Evolutionary conservation across 1,140 invertebrate genomes (phyloP).

Genomic region (Monochamus saltuarius): DNA sequence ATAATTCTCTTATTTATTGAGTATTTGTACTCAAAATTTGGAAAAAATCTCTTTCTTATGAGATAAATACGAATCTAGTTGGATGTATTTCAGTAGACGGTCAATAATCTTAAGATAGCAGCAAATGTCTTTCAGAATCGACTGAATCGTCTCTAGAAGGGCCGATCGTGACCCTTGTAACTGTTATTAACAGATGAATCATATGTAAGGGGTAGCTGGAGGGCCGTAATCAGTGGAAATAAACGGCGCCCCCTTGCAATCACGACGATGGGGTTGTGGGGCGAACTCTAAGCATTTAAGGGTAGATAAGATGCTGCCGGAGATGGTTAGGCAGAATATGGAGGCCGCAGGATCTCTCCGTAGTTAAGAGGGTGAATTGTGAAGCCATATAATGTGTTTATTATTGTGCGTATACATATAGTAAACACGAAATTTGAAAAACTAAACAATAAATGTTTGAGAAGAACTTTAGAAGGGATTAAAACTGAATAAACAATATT

Average conservation of each 20-base stretch:
- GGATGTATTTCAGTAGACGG: too few species aligned
- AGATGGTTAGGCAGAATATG: constrained; percentile 12
- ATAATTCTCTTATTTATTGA: too few species aligned
- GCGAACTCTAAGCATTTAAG: constrained; percentile 9
- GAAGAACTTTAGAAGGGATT: not conserved
- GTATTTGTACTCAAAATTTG: too few species aligned
- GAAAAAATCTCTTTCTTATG: too few species aligned
- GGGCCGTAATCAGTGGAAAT: constrained; percentile 26
- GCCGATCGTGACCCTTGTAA: constrained; percentile 13
- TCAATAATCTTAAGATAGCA: too few species aligned
- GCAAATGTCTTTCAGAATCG: not conserved
- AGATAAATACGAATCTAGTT: too few species aligned
- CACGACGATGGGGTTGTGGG: constrained; percentile 16
- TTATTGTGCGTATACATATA: too few species aligned
- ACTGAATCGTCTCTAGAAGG: not conserved
- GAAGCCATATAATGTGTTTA: too few species aligned
- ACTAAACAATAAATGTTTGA: not conserved
- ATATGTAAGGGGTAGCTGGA: constrained; percentile 29
- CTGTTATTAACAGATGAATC: constrained; percentile 31
- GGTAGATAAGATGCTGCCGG: constrained; percentile 27
- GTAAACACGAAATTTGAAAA: too few species aligned
- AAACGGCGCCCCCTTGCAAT: constrained; percentile 26
- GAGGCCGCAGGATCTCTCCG: not conserved
- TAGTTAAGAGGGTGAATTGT: not conserved
- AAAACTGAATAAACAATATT: too few species aligned